Base-by-base conservation (phyloP, 2,113 vertebrate genomes). In the Clarias magur region DNA sequence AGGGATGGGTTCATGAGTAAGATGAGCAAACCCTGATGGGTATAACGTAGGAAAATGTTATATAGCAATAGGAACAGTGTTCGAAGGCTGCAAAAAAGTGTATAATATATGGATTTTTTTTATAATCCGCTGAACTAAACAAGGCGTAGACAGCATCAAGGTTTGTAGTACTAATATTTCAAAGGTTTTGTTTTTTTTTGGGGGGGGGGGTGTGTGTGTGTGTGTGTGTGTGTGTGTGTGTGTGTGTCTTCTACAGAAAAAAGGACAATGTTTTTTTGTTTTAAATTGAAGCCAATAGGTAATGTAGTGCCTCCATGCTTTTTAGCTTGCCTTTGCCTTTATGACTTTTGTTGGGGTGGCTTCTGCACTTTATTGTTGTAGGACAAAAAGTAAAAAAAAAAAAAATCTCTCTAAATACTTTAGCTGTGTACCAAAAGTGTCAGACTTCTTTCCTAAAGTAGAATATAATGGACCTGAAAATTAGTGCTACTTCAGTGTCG, bases 301-400 rank as follows among this genome's bases (percentile, higher is more conserved):
- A 85, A 56, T 85, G 27, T 72, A 79, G 62, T 75, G 83, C 78
- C 82, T 82, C 85, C 19, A 34, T 84, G 86, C 65, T 89, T 88
- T 34, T 75, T 79, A 76, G 68, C 79, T 84, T 62, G 73, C 48
- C 82, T 54, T 80, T 76, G 57, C 21, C 48, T 82, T 82, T 86
- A 78, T n/a, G 63, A 67, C 42, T 48, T 70, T 72, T 62, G 12
- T 80, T 86, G n/a, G 27, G 65, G 62, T 57, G 75, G 53, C 63
- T 59, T 86, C 56, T 70, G 85, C 85, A 86, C 85, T 80, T 80
- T 86, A 86, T 16, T 86, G 72, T 54, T 60, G 23, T 72, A 73
- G 83, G 83, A 84, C 38, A 25, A 65, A 67, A 67, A 84, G 56
- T 65, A 21, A 23, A 67, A 27, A 67, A 38, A 23, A 25, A 25